Percentiles rank a stretch among this genome's conserved stretches.
Conservation (phyloP, 2,113 vertebrate species). For the Anarrhichthys ocellatus region DNA sequence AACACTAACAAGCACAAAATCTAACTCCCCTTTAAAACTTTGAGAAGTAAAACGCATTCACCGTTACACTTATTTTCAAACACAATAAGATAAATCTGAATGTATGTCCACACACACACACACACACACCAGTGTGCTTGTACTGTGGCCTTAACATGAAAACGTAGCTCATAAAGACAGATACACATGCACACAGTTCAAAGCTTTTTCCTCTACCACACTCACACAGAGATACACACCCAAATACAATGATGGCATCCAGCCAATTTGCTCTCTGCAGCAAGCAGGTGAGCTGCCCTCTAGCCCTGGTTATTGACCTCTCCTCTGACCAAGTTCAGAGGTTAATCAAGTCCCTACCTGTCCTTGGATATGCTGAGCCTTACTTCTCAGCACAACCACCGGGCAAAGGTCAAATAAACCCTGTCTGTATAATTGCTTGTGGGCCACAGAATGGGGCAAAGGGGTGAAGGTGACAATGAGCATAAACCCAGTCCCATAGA, state of each 20-base stretch:
- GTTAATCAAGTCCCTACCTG: constrained; percentile 83
- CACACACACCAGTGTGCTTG: not conserved
- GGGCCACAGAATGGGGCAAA: constrained; percentile 60
- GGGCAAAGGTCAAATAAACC: constrained; percentile 76
- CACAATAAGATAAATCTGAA: not conserved
- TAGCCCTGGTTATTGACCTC: constrained; percentile 74
- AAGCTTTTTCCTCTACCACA: constrained; percentile 14
- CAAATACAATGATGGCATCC: constrained; percentile 59
- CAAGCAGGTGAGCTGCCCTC: constrained; percentile 69
- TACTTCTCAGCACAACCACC: constrained; percentile 64
- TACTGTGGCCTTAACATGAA: constrained; percentile 21
- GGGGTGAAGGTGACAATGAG: constrained; percentile 74
- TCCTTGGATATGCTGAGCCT: constrained; percentile 78
- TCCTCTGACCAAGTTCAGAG: constrained; percentile 77
- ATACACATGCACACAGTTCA: constrained; percentile 38
- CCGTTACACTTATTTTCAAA: constrained; percentile 2
- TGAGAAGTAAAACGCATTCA: constrained; percentile 12
- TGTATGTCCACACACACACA: not conserved
- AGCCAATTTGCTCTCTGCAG: constrained; percentile 69
- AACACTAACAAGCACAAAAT: constrained; percentile 23
- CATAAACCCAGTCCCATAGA: constrained; percentile 42
- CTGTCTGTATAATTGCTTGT: constrained; percentile 77
- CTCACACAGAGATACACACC: constrained; percentile 39
- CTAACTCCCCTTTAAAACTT: constrained; percentile 21
- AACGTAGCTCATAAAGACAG: not conserved